Conservation (phyloP, 2,888 invertebrate species). For the Phalera bucephala region DNA sequence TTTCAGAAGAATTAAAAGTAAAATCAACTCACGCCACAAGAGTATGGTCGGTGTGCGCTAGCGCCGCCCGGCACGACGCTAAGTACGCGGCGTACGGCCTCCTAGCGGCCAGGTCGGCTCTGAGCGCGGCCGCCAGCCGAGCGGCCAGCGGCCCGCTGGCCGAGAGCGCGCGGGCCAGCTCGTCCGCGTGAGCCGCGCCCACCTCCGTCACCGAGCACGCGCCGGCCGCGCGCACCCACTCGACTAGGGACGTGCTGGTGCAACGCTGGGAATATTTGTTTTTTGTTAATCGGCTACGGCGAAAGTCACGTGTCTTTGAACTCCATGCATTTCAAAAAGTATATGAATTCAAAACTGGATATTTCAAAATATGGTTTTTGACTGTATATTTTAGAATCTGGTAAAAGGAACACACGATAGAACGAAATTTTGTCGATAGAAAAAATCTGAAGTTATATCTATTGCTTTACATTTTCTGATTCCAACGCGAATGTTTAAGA, state of each 20-base stretch:
- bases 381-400: too few relatives aligned
- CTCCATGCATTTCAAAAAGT: too few relatives aligned
- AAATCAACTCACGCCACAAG: slow-evolving; percentile 49
- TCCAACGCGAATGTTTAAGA: too few relatives aligned
- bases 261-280: slow-evolving; percentile 65
- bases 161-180: slow-evolving; percentile 38
- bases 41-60: slow-evolving; percentile 54
- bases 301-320: too few relatives aligned
- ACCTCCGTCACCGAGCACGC: slow-evolving; percentile 39
- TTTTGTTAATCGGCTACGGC: too few relatives aligned
- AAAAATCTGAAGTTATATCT: too few relatives aligned
- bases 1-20: too few relatives aligned
- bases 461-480: too few relatives aligned
- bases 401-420: too few relatives aligned
- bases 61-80: slow-evolving; percentile 57
- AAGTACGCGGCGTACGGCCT: slow-evolving; percentile 69
- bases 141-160: slow-evolving; percentile 54
- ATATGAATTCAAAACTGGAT: too few relatives aligned
- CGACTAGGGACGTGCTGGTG: slow-evolving; percentile 60
- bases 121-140: slow-evolving; percentile 34
- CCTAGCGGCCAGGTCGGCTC: slow-evolving; percentile 60
- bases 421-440: too few relatives aligned
- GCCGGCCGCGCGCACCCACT: slow-evolving; percentile 64
- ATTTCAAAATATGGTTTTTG: too few relatives aligned
- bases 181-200: slow-evolving; percentile 43